Base-by-base conservation (phyloP, 2,797 vertebrate genomes). In the Sitta carolinensis region DNA sequence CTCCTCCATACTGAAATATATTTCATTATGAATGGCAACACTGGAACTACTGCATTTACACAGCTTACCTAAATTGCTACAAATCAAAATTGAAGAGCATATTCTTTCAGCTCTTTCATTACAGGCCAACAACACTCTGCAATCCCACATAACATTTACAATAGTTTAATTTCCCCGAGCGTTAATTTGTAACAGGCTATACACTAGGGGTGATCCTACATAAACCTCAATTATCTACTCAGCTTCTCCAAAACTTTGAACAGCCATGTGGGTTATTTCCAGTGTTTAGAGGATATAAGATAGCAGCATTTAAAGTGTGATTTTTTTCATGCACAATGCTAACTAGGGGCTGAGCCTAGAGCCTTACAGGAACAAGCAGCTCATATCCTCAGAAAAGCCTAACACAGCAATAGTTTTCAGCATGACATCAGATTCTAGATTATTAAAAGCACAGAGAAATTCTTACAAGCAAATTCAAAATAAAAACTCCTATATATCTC, bases 71-170 rank as follows among this genome's bases (percentile, higher is more conserved):
- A 77, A 89, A 63, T 58, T 4, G 2, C 32, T 81, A 58, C 91
- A 89, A 76, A 91, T 91, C 84, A 84, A 66, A 91, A n/a, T 0
- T 73, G 48, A 91, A 86, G 58, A 57, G 55, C 66, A 57, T 32
- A 38, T 66, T 81, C 81, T 92, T 86, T 83, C 79, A 81, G 89
- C 29, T 91, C 42, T 90, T 90, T 73, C 73, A 73, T 72, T 79
- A 90, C 27, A 92, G 73, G 23, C 36, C 91, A 94, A 66, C 73
- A 91, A 42, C 40, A n/a, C 45, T 70, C 62, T 81, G 42, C 51
- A 91, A 51, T 66, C 55, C 42, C 69, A 43, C 14, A 11, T 36
- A 75, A 83, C n/a, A 36, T 52, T 81, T 52, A 78, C 32, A 34
- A 50, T 2, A 22, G 34, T 36, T 88, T 92, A 84, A 92, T 94